phyloP scores from a whole-genome alignment of 2,113 vertebrate genomes.

The Proterorhinus semilunaris region DNA sequence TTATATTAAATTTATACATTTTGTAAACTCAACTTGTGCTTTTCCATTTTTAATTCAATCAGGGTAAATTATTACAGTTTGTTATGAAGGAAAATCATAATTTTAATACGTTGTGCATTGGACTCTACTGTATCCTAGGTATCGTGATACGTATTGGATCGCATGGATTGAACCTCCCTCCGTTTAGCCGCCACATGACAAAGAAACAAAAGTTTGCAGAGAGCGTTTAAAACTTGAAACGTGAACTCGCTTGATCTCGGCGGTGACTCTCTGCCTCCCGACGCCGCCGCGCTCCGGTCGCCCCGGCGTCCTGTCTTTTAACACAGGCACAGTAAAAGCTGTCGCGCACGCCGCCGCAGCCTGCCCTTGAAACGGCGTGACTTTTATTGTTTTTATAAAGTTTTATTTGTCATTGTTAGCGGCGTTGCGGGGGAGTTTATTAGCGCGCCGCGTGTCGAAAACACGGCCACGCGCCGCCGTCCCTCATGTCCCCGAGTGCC shows the following conservation, averaged over 20 bases:
- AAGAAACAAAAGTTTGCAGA: no score
- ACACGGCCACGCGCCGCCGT: neutral
- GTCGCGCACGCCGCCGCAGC: neutral
- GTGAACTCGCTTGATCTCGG: neutral
- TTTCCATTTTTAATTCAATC: no score
- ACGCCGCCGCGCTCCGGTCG: neutral
- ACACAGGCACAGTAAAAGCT: neutral
- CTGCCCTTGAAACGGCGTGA: neutral
- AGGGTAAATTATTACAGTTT: no score
- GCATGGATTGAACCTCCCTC: no score
- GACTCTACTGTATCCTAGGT: no score
- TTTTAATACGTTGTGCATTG: no score
- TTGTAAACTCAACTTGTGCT: no score
- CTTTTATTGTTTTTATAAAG: conserved; percentile 1
- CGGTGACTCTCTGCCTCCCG: no score
- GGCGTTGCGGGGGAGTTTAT: conserved; percentile 1
- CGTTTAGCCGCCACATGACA: no score
- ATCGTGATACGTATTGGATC: no score
- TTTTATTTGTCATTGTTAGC: conserved; percentile 9
- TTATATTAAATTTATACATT: no score
- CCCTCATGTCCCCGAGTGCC: neutral
- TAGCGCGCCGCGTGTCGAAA: neutral
- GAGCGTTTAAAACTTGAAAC: neutral
- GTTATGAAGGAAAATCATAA: no score
- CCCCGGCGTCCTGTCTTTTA: neutral